phyloP scores from a whole-genome alignment of 2,113 vertebrate genomes.

The Amazona guildingii region DNA sequence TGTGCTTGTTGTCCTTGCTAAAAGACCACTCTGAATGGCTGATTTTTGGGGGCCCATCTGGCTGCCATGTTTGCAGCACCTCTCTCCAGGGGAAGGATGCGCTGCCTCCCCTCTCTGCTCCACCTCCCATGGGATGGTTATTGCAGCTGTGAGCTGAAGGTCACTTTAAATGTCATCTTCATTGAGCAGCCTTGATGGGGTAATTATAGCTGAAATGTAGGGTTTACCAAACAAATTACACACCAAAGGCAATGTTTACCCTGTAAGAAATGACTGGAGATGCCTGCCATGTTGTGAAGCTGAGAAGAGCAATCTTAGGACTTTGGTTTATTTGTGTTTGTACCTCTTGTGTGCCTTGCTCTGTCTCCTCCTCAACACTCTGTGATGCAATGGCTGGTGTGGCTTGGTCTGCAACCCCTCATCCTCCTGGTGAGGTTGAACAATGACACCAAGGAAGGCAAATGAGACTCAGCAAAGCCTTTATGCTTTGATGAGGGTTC shows the following conservation, averaged over 20 bases:
- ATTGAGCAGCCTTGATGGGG: background rate
- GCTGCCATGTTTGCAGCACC: background rate
- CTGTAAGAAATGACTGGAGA: background rate
- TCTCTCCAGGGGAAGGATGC: fast-evolving
- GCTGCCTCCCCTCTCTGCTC: background rate
- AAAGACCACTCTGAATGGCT: background rate
- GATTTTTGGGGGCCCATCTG: background rate
- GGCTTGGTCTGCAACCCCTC: background rate
- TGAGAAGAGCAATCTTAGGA: background rate
- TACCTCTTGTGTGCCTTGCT: background rate
- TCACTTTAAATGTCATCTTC: background rate
- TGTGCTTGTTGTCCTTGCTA: background rate
- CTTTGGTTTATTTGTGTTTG: background rate
- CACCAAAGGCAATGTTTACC: background rate
- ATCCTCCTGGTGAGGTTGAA: background rate
- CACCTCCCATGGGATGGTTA: background rate
- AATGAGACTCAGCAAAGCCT: background rate
- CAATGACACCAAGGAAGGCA: too few species aligned
- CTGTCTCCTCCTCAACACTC: background rate
- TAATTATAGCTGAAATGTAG: constrained; percentile 7
- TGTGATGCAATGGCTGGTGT: background rate
- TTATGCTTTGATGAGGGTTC: background rate
- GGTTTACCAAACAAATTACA: constrained; percentile 16
- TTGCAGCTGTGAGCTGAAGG: constrained; percentile 34
- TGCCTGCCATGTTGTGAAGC: background rate